A percentile compares a stretch with the other conserved stretches of the same genome.
phyloP scores from a whole-genome alignment of 2,797 vertebrate genomes.

The Pseudochirops corinnae region DNA sequence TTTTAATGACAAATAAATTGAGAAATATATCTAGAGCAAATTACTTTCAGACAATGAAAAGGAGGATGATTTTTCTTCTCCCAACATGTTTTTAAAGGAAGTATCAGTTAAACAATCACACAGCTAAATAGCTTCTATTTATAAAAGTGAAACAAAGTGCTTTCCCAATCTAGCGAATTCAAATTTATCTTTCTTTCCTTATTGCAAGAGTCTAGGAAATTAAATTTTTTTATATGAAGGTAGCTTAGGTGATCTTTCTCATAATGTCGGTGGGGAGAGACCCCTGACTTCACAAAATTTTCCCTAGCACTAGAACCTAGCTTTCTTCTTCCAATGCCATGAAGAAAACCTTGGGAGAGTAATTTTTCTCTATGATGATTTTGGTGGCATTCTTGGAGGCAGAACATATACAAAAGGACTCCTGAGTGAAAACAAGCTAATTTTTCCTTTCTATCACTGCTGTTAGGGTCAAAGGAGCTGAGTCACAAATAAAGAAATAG shows the following conservation, averaged over 20 bases:
- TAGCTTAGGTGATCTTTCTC: not conserved
- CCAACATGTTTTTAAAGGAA: not conserved
- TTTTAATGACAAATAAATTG: not conserved
- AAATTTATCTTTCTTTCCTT: not conserved
- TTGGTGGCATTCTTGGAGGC: not conserved
- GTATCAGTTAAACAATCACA: not conserved
- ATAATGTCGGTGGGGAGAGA: not conserved
- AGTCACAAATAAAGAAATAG: constrained; percentile 78
- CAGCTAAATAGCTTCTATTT: not conserved
- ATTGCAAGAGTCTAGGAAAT: not conserved
- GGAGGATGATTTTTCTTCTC: not conserved
- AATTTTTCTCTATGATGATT: not conserved
- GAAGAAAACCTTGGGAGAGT: not conserved
- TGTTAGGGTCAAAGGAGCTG: constrained; percentile 44
- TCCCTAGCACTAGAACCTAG: not conserved
- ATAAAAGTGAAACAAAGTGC: not conserved
- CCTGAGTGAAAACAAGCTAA: not conserved
- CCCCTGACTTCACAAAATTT: not conserved
- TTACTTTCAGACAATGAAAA: not conserved
- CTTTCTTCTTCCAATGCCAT: not conserved
- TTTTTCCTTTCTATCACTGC: constrained; percentile 5
- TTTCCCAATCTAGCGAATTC: not conserved
- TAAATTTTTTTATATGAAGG: not conserved
- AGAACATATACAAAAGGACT: not conserved
- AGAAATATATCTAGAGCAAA: not conserved